These are phyloP conservation scores for Coturnix japonica DNA, from an alignment of 2,113 vertebrate species.

Conservation along the genomic window DNA sequence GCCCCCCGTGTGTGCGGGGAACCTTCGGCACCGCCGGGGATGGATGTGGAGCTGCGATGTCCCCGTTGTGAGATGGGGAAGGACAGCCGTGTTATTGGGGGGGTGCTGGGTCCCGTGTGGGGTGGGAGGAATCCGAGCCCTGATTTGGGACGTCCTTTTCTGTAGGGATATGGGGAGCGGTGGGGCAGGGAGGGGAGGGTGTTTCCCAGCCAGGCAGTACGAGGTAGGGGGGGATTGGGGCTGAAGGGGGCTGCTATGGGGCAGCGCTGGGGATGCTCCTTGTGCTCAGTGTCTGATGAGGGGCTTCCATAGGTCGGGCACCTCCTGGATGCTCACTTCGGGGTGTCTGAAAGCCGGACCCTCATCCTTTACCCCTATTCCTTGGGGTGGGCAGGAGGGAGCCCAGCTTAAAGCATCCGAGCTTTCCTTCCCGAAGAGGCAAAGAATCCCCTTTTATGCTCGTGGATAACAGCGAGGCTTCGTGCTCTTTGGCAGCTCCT, in stretches of 20 bases:
- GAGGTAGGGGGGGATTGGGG: background rate
- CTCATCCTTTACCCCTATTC: background rate
- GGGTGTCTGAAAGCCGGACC: background rate
- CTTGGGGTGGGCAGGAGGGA: background rate
- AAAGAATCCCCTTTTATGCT: background rate
- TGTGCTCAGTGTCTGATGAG: fast-evolving
- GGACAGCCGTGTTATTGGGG: no score
- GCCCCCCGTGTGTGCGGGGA: background rate
- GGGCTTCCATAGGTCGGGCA: background rate
- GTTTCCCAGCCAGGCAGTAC: background rate
- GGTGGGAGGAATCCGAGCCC: background rate
- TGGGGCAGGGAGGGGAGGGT: fast-evolving
- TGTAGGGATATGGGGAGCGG: fast-evolving
- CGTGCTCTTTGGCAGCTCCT: background rate
- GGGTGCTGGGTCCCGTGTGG: no score
- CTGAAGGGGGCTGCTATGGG: background rate
- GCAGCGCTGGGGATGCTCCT: fast-evolving
- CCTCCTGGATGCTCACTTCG: background rate
- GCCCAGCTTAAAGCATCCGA: background rate
- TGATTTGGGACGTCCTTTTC: background rate
- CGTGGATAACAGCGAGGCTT: background rate
- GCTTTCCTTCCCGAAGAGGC: background rate
- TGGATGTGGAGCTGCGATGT: background rate
- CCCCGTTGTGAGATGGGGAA: background rate
- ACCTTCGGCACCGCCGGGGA: background rate